A percentile compares a stretch with the other conserved stretches of the same genome.
phyloP scores from a whole-genome alignment of 2,888 invertebrate genomes.

The Scaeva pyrastri region DNA sequence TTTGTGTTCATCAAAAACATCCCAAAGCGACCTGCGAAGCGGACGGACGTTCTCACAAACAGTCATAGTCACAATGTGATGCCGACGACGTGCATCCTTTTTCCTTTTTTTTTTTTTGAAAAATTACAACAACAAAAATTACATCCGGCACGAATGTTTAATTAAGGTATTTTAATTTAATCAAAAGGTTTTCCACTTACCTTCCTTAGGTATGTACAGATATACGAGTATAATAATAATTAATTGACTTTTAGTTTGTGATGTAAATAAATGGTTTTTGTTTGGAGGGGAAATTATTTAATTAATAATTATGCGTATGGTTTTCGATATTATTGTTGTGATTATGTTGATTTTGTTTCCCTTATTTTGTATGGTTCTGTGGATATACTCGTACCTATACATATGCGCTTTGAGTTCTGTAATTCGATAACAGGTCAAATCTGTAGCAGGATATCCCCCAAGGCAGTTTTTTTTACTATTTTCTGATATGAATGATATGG shows the following conservation, averaged over 20 bases:
- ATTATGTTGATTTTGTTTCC: not conserved
- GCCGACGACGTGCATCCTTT: not conserved
- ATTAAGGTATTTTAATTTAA: slow-evolving; percentile 17
- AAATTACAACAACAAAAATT: not conserved
- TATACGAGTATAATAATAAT: slow-evolving; percentile 2
- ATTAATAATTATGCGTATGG: slow-evolving; percentile 10
- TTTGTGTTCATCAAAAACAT: slow-evolving; percentile 22
- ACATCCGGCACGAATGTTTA: slow-evolving; percentile 9
- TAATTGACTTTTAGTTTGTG: slow-evolving; percentile 24
- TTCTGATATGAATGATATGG: too few species aligned
- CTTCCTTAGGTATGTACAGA: too few species aligned
- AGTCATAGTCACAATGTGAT: too few species aligned
- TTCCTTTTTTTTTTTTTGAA: not conserved
- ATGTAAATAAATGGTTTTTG: slow-evolving; percentile 18
- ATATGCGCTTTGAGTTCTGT: not conserved
- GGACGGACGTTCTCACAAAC: not conserved
- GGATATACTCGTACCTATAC: too few species aligned
- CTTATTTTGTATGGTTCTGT: not conserved
- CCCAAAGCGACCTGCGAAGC: slow-evolving; percentile 2
- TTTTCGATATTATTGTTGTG: not conserved
- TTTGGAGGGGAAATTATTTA: not conserved
- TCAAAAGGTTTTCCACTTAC: not conserved
- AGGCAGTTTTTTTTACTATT: too few species aligned
- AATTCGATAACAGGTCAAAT: too few species aligned
- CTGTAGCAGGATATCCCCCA: too few species aligned